Percentiles rank a stretch among this genome's conserved stretches.
Evolutionary conservation across 2,888 invertebrate genomes (phyloP).

Genomic region (Heteropelma amictum): DNA sequence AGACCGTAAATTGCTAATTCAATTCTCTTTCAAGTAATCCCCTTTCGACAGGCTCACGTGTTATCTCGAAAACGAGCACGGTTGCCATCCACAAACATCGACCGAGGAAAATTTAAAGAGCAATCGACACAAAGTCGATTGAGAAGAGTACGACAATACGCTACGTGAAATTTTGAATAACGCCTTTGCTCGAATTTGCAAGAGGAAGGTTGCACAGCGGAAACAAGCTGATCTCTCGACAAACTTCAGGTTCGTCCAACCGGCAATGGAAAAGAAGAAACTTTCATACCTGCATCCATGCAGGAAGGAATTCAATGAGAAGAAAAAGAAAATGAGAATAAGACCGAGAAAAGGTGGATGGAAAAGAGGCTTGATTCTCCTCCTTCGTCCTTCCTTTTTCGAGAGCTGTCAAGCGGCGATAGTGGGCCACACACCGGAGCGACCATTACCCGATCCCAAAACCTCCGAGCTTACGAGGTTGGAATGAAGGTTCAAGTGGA

Average conservation of each 20-base stretch:
- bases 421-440: conserved; percentile 20
- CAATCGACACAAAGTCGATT: too few species aligned
- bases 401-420: conserved; percentile 43
- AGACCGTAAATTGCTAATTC: too few species aligned
- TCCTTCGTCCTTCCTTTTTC: conserved; percentile 28
- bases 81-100: too few species aligned
- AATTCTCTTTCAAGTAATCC: too few species aligned
- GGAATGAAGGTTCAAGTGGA: conserved; percentile 23
- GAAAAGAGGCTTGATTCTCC: conserved; percentile 13
- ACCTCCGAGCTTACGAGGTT: conserved; percentile 8
- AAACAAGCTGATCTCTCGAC: conserved; percentile 27
- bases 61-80: too few species aligned
- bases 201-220: conserved; percentile 37
- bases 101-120: too few species aligned
- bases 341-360: neutral
- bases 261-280: conserved; percentile 29
- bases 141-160: too few species aligned
- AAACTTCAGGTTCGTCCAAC: conserved; percentile 35
- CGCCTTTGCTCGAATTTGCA: too few species aligned
- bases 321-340: neutral
- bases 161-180: too few species aligned
- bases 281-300: neutral
- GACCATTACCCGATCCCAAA: conserved; percentile 1
- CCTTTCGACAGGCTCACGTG: too few species aligned
- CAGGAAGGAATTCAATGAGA: neutral